A percentile compares a stretch with the other conserved stretches of the same genome.
phyloP scores from a whole-genome alignment of 2,797 vertebrate species.

The Anguilla megastoma region DNA sequence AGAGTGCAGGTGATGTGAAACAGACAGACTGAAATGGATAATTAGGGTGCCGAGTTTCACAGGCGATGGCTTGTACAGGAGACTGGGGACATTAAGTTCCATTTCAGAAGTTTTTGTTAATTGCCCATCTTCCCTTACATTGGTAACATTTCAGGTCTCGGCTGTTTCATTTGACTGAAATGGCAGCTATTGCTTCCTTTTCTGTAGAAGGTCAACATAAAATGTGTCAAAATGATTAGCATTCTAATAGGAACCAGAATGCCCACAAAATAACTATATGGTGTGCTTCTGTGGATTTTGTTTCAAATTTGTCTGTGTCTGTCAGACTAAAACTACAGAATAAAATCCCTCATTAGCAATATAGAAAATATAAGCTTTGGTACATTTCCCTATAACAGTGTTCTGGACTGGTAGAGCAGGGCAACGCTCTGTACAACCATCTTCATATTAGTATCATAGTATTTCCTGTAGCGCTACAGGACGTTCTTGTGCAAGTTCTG shows the following conservation, averaged over 20 bases:
- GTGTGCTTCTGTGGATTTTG: background rate
- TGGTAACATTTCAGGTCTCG: conserved; percentile 61
- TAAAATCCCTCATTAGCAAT: background rate
- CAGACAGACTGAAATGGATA: conserved; percentile 80
- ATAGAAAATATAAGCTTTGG: background rate
- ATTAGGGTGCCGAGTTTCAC: conserved; percentile 80
- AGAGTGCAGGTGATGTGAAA: conserved; percentile 70
- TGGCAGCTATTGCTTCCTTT: conserved; percentile 44
- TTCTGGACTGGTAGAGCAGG: background rate
- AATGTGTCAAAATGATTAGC: conserved; percentile 24
- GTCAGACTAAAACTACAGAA: background rate
- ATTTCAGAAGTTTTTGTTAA: conserved; percentile 60
- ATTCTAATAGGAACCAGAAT: background rate
- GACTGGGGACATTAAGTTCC: conserved; percentile 76
- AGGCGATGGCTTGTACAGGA: conserved; percentile 68
- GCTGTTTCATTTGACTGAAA: conserved; percentile 62
- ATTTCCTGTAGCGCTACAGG: background rate
- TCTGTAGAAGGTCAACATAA: conserved; percentile 35
- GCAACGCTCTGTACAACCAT: background rate
- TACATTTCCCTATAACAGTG: background rate
- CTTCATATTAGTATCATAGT: background rate
- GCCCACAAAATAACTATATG: background rate
- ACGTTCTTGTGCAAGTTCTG: background rate
- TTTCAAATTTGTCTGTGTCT: background rate
- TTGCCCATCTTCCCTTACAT: conserved; percentile 67